phyloP scores from a whole-genome alignment of 2,113 vertebrate genomes.

The Collichthys lucidus region DNA sequence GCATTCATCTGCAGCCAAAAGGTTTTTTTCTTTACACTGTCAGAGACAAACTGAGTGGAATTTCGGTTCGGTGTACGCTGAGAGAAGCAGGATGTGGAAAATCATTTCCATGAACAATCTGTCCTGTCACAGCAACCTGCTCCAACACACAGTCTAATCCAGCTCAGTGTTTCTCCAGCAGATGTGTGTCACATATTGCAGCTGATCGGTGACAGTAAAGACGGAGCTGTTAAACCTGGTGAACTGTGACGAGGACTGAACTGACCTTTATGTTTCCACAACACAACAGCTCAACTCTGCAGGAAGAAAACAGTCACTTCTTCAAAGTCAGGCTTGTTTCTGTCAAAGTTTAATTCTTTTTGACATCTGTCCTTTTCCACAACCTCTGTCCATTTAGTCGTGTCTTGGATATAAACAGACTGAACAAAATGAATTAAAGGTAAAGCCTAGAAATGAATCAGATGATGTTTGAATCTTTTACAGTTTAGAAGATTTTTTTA shows the following conservation, averaged over 20 bases:
- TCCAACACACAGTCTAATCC: conserved; percentile 3
- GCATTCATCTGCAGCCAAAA: neutral
- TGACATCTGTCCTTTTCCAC: neutral
- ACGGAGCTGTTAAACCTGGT: conserved; percentile 25
- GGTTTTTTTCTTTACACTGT: neutral
- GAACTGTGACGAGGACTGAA: conserved; percentile 34
- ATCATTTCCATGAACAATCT: neutral
- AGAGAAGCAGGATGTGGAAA: neutral
- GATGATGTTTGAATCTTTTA: too few species aligned
- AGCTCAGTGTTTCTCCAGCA: conserved; percentile 15
- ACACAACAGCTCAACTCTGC: neutral
- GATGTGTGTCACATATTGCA: conserved; percentile 18
- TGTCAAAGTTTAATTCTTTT: neutral
- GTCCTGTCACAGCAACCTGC: neutral
- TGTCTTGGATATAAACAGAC: neutral
- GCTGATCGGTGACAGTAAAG: conserved; percentile 8
- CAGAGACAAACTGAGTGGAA: conserved; percentile 10
- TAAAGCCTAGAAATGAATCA: neutral
- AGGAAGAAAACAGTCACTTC: neutral
- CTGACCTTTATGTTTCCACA: neutral
- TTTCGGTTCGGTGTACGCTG: neutral
- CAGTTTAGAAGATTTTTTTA: too few species aligned
- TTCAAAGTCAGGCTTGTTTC: neutral
- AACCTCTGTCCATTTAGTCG: neutral
- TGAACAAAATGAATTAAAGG: neutral